Base-by-base conservation (phyloP, 2,888 invertebrate species). In the Xestobium rufovillosum region DNA sequence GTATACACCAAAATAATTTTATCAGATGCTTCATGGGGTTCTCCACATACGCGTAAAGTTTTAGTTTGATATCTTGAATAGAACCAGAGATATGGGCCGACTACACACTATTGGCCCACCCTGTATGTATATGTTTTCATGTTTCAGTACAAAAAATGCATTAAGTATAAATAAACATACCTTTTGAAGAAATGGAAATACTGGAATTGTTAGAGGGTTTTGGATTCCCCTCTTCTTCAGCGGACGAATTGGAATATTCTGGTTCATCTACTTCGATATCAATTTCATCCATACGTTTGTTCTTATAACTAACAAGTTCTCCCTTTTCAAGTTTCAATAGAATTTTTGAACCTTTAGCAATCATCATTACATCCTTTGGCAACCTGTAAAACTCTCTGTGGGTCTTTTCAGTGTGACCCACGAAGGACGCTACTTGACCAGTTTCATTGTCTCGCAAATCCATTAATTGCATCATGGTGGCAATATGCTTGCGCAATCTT, bases 291-390 rank as follows among this genome's bases (percentile, higher is more conserved):
- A 39, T 25, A 29, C 31, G 26, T 39, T 39, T 36, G 25, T 39
- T 32, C 27, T 39, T 39, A 14, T 32, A 39, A 14, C 32, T 26
- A 16, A 39, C 19, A 26, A 39, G 35, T 27, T 39, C 36, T 32
- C 35, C 36, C 28, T 39, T 39, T 32, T 39, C 39, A n/a, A 39
- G 28, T 36, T 39, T 39, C 31, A 39, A 19, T 13, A 39, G 28
- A 31, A 39, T 39, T 28, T 39, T 39, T 17, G 39, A 39, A 15
- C 30, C 31, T 34, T 34, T 39, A 8, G 34, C 30, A 14, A 39
- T 34, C 34, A 39, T 34, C 30, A 34, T 29, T 14, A 39, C 26
- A 30, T 39, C 36, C 14, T 35, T 39, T 19, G 39, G 39, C 26
- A 41, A 33, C 16, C 34, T 33, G 26, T 39, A 39, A 30, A 39